Base-by-base conservation (phyloP, 2,797 vertebrate genomes). In the Sebastes itinus region DNA sequence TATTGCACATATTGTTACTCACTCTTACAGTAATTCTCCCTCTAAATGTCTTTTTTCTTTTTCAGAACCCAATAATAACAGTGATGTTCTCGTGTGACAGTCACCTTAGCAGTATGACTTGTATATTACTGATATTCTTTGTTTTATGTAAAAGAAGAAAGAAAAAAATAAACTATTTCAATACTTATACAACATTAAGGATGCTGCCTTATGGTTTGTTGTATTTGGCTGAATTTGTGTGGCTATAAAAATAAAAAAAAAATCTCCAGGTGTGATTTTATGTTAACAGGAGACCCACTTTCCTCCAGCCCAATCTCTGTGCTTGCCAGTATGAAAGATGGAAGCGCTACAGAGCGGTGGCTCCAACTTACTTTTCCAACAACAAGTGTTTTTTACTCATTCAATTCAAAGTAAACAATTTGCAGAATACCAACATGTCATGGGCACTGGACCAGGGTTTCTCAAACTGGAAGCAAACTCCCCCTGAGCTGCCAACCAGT, bases 151-250 rank as follows among this genome's bases (percentile, higher is more conserved):
- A 86, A 84, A 85, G 76, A 87, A 70, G 73, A 75, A 81, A 56
- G 84, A 72, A 75, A 88, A 82, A 88, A 93, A 93, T 91, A 92
- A 94, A 94, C 56, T 86, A 91, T 94, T 93, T 94, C 88, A 94
- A 22, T 92, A 92, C 87, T 86, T 90, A 88, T 64, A 75, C 35
- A 54, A 63, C 42, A 58, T 59, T 8, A 55, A 33, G 11, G 30
- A 59, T 20, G 25, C 18, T n/a, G 28, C 6, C 10, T 65, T 60
- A 54, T 70, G 54, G 8, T 85, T 77, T 70, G 56, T 59, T 62
- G 7, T 75, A 10, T 64, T 64, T 73, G 20, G 30, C 30, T 78
- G n/a, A 71, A 20, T 72, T 12, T 11, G n/a, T 35, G 28, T 35
- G 16, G 23, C 56, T 20, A 3, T 23, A 54, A 42, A 38, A 60